Percentiles rank a stretch among this genome's conserved stretches.
Evolutionary conservation across 2,113 vertebrate genomes (phyloP).

Genomic region (Etia nguti): DNA sequence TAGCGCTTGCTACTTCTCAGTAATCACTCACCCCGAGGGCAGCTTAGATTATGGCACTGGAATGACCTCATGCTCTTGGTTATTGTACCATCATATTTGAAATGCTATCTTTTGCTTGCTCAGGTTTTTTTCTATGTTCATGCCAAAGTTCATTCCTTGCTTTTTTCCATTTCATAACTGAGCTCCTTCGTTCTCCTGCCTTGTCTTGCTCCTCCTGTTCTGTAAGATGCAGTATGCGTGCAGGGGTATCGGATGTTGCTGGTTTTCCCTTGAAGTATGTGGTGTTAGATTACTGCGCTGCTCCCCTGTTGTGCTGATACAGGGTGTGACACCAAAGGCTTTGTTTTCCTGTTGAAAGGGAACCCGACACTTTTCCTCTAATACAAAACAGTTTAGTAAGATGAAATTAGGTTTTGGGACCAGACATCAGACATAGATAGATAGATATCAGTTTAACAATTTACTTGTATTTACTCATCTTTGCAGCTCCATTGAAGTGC

Average conservation of each 20-base stretch:
- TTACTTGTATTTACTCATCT: background rate
- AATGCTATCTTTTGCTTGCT: constrained; percentile 51
- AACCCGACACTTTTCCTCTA: background rate
- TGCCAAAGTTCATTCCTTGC: constrained; percentile 10
- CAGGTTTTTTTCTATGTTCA: background rate
- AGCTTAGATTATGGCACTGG: background rate
- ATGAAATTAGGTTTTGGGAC: background rate
- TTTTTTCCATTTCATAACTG: background rate
- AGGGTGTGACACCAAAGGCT: constrained; percentile 27
- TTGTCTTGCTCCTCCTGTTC: background rate
- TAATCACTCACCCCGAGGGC: background rate
- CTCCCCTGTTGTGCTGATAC: constrained; percentile 38
- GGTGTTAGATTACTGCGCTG: constrained; percentile 59
- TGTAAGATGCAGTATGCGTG: background rate
- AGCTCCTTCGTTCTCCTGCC: background rate
- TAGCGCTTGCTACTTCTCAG: background rate
- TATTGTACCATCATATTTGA: constrained; percentile 22
- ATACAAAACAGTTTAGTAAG: background rate
- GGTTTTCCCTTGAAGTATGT: constrained; percentile 4
- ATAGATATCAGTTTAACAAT: background rate
- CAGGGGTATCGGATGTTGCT: constrained; percentile 38
- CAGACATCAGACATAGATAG: background rate
- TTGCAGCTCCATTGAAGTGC: background rate
- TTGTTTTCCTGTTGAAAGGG: constrained; percentile 19
- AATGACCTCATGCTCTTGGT: constrained; percentile 10